Evolutionary conservation across 2,113 vertebrate genomes (phyloP), one percentile per base, ranked within the genome.

Genomic region (Engraulis encrasicolus): DNA sequence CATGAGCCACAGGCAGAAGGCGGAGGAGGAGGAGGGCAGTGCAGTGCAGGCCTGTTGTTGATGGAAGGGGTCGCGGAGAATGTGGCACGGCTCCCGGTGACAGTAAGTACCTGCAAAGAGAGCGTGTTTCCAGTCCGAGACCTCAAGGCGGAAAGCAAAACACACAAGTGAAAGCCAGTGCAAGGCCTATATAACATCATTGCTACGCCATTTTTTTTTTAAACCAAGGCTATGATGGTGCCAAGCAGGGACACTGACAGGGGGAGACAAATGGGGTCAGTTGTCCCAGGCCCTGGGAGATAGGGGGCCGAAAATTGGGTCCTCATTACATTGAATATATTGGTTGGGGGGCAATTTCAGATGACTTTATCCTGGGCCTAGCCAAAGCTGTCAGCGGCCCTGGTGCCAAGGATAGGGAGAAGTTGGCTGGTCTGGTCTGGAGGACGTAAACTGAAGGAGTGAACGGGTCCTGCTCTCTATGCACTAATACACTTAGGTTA

Each of bases 91-190:
- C 78, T 87, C 91, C 90, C 87, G 54, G 84, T 85, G 89, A 91
- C 88, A 88, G 82, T 84, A 83, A 86, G 84, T 84, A 80, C 90
- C 86, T 50, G 86, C 58, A 81, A n/a, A n/a, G 82, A 81, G 90
- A 84, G 90, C 88, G 90, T 89, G 89, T 89, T 85, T 19, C 83
- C 86, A 71, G 82, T 85, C 88, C 58, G 79, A 86, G 84, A 81
- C 91, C 88, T 48, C 88, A 31, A 36, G 88, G 91, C 89, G 86
- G 71, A 78, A 92, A 80, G 86, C 83, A 89, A 93, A 92, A 92
- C 92, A 1, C 78, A 2, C 71, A 50, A 87, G 84, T 90, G 90
- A 91, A 85, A 85, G 91, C 87, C 86, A 38, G 2, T 12, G 48
- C 85, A 36, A 14, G 81, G 37, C 81, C 80, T 19, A n/a, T n/a